phyloP scores from a whole-genome alignment of 2,888 invertebrate species.

The Aporophyla nigra region DNA sequence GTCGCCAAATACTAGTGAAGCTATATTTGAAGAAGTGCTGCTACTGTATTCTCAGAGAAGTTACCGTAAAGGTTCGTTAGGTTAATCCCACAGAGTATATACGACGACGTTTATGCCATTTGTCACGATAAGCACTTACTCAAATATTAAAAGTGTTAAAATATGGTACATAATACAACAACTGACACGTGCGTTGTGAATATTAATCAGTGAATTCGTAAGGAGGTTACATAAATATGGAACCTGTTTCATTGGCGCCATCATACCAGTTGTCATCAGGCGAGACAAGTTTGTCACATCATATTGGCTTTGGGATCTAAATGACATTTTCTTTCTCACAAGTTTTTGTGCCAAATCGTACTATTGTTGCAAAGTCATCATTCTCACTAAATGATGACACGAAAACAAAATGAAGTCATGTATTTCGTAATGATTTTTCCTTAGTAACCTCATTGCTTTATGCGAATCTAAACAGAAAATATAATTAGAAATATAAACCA shows the following conservation, averaged over 20 bases:
- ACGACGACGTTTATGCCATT: constrained; percentile 25
- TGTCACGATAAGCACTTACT: constrained; percentile 24
- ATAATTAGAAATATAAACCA: not conserved
- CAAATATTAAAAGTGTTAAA: constrained; percentile 47
- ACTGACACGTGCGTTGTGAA: constrained; percentile 45
- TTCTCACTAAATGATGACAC: constrained; percentile 13
- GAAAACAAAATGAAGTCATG: constrained; percentile 19
- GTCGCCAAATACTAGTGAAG: constrained; percentile 19
- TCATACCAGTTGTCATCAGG: constrained; percentile 31
- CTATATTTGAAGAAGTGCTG: constrained; percentile 6
- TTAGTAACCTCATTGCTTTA: not conserved
- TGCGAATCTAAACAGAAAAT: not conserved
- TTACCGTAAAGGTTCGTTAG: constrained; percentile 29
- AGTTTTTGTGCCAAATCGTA: constrained; percentile 21
- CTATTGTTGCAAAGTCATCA: constrained; percentile 27
- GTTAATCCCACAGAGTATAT: constrained; percentile 42
- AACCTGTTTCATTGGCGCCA: constrained; percentile 63
- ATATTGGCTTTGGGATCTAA: constrained; percentile 17
- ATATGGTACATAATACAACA: constrained; percentile 40
- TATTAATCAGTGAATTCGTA: constrained; percentile 53
- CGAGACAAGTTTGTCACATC: constrained; percentile 45
- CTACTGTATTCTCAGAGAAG: not conserved
- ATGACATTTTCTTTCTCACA: constrained; percentile 31
- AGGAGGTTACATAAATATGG: constrained; percentile 52
- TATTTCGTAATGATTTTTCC: not conserved